Percentiles rank a stretch among this genome's conserved stretches.
phyloP scores from a whole-genome alignment of 92 coral and sea anemone species.

The Heliopora coerulea region DNA sequence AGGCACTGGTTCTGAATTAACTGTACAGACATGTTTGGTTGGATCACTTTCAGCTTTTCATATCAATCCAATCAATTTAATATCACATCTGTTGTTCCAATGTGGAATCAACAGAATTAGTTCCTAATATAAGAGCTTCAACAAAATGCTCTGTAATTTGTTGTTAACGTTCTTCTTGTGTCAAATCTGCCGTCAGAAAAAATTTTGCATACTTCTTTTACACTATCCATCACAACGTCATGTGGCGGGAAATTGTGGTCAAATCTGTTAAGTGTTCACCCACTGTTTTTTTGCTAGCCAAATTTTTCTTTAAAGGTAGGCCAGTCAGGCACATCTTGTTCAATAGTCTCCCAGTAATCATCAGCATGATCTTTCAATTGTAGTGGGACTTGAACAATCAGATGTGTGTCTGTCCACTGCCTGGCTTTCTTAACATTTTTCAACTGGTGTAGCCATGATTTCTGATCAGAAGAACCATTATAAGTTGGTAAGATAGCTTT shows the following conservation, averaged over 20 bases:
- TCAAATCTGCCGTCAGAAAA: slow-evolving; percentile 34
- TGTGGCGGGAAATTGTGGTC: slow-evolving; percentile 37
- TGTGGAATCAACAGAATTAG: slow-evolving; percentile 18
- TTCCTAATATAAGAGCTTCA: slow-evolving; percentile 21
- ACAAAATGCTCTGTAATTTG: slow-evolving; percentile 39
- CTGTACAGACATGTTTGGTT: neutral
- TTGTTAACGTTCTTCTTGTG: slow-evolving; percentile 41
- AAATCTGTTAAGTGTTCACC: slow-evolving; percentile 48
- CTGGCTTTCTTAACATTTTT: slow-evolving; percentile 53
- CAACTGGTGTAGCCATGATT: slow-evolving; percentile 50
- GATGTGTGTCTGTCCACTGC: slow-evolving; percentile 30
- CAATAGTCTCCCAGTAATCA: slow-evolving; percentile 53
- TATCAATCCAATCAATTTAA: too few species aligned
- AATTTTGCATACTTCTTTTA: slow-evolving; percentile 36
- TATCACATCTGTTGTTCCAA: slow-evolving; percentile 51
- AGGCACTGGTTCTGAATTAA: neutral
- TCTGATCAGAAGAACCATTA: slow-evolving; percentile 47
- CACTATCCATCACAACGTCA: slow-evolving; percentile 47
- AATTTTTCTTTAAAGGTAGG: slow-evolving; percentile 50
- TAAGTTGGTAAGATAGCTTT: slow-evolving; percentile 48
- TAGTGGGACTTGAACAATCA: slow-evolving; percentile 43
- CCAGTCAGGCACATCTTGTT: slow-evolving; percentile 40
- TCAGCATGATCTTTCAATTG: slow-evolving; percentile 48
- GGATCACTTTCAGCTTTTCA: too few species aligned
- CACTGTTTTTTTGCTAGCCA: slow-evolving; percentile 49